A percentile compares a stretch with the other conserved stretches of the same genome.
phyloP scores from a whole-genome alignment of 1,140 invertebrate species.

The Phymastichus coffea region DNA sequence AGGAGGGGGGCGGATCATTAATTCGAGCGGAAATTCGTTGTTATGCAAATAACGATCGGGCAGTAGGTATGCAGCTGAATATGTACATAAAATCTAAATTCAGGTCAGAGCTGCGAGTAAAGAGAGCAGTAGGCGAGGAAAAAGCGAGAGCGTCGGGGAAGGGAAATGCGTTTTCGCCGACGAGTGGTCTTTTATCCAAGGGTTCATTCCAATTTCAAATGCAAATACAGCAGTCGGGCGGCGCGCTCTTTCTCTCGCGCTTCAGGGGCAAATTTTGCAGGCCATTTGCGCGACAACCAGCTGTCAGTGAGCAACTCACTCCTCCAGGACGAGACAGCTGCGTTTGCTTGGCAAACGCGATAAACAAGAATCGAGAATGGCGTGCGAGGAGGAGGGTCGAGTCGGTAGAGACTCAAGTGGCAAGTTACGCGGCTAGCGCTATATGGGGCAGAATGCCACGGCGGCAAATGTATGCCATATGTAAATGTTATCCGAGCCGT shows the following conservation, averaged over 20 bases:
- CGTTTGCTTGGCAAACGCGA: constrained; percentile 5
- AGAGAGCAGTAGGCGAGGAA: neutral
- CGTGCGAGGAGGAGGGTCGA: too few species aligned
- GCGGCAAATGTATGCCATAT: constrained; percentile 47
- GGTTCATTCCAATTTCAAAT: constrained; percentile 50
- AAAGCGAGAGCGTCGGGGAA: neutral
- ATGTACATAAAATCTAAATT: constrained; percentile 19
- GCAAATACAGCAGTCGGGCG: constrained; percentile 41
- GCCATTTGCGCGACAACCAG: constrained; percentile 34
- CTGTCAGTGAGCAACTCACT: constrained; percentile 31
- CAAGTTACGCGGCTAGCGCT: too few species aligned
- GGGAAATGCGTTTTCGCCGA: constrained; percentile 35
- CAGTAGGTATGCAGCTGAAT: neutral
- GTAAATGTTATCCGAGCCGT: constrained; percentile 51
- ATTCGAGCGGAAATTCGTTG: constrained; percentile 7
- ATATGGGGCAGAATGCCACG: too few species aligned
- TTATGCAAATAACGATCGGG: constrained; percentile 15
- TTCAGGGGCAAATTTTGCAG: constrained; percentile 36
- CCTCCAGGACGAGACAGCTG: neutral
- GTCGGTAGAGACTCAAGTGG: too few species aligned
- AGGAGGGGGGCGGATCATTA: neutral
- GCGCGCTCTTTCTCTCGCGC: constrained; percentile 10
- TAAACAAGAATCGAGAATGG: constrained; percentile 9
- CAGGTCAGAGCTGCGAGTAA: neutral
- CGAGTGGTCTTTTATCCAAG: constrained; percentile 37